Conservation (phyloP, 30 jellyfish, hydroid and myxozoan genomes). For the Hydra vulgaris region DNA sequence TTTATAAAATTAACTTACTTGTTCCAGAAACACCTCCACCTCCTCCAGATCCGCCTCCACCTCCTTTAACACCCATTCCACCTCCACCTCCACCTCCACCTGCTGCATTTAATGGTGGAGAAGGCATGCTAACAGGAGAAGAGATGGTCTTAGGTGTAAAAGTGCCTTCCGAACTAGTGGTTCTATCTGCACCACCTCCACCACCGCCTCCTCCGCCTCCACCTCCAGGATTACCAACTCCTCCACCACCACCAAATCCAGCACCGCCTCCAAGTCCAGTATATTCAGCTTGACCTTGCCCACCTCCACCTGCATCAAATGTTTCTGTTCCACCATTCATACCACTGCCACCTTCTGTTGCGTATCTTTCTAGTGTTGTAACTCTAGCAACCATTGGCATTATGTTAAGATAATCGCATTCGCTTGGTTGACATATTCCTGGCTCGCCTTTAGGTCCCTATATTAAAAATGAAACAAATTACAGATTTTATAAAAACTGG, state of each 20-base stretch:
- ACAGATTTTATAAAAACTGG: too few relatives aligned
- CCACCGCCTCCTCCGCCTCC: slow-evolving; percentile 62
- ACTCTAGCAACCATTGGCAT: slow-evolving; percentile 97
- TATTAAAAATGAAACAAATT: not conserved
- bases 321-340: slow-evolving; percentile 85
- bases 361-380: slow-evolving; percentile 93
- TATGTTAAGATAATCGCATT: slow-evolving; percentile 92
- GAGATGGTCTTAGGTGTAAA: not conserved
- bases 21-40: slow-evolving; percentile 54
- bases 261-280: slow-evolving; percentile 82
- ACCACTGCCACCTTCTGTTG: slow-evolving; percentile 99
- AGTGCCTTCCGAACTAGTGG: slow-evolving; percentile 16
- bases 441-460: slow-evolving; percentile 97
- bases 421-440: slow-evolving; percentile 91
- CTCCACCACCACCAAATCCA: slow-evolving; percentile 96
- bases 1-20: slow-evolving; percentile 10
- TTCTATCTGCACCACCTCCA: slow-evolving; percentile 48
- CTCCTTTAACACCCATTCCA: slow-evolving; percentile 39
- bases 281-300: slow-evolving; percentile 48
- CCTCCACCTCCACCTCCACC: slow-evolving; percentile 66
- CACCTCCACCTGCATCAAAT: slow-evolving; percentile 59
- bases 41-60: slow-evolving; percentile 57
- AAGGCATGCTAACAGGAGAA: slow-evolving; percentile 8
- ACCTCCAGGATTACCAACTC: slow-evolving; percentile 83
- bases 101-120: slow-evolving; percentile 23